These are phyloP conservation scores for Streblospio benedicti DNA, from an alignment of 1,140 invertebrate species.

Conservation along the genomic window DNA sequence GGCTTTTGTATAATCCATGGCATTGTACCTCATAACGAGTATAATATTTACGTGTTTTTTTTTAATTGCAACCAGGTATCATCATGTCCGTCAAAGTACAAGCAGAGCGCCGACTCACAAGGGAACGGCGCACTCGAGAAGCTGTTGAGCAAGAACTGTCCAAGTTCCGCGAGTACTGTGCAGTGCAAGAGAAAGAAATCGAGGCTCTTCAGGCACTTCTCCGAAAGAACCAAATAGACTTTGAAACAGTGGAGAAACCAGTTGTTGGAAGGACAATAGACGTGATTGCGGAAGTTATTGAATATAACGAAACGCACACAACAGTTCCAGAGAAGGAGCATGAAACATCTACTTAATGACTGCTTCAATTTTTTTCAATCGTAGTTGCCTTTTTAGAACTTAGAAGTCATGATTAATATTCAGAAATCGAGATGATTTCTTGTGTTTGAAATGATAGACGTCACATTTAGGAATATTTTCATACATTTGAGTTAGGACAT, in stretches of 20 bases:
- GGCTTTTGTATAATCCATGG: too few species aligned
- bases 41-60: neutral
- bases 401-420: too few species aligned
- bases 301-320: too few species aligned
- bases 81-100: slow-evolving; percentile 44
- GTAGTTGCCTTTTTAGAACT: too few species aligned
- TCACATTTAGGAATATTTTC: too few species aligned
- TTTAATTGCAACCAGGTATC: slow-evolving; percentile 32
- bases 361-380: too few species aligned
- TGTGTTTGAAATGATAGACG: too few species aligned
- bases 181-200: slow-evolving; percentile 35
- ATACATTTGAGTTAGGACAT: too few species aligned
- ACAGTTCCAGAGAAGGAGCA: too few species aligned
- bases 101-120: slow-evolving; percentile 38
- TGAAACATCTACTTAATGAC: too few species aligned
- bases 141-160: slow-evolving; percentile 41
- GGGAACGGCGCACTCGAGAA: slow-evolving; percentile 30
- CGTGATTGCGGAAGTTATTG: slow-evolving; percentile 13
- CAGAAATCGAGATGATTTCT: too few species aligned
- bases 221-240: slow-evolving; percentile 30
- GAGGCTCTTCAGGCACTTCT: slow-evolving; percentile 32
- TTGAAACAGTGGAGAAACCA: slow-evolving; percentile 21
- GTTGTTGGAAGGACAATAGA: slow-evolving; percentile 14
- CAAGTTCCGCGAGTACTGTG: slow-evolving; percentile 40
- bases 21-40: neutral